These are phyloP conservation scores for Crepidodera aurea DNA, from an alignment of 2,888 invertebrate species.

Conservation along the genomic window DNA sequence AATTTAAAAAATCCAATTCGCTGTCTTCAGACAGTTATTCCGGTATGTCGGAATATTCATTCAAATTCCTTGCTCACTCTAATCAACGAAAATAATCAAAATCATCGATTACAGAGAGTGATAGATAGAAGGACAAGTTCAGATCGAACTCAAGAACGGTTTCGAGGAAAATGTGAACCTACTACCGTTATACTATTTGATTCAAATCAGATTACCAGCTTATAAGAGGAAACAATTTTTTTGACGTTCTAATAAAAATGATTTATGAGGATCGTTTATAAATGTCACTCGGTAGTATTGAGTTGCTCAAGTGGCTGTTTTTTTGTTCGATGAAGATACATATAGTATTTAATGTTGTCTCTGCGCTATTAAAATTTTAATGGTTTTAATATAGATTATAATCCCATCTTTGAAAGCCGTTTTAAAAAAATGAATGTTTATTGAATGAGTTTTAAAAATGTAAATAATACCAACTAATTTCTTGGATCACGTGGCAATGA, in stretches of 20 bases:
- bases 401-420: too few species aligned
- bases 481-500: too few species aligned
- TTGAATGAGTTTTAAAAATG: too few species aligned
- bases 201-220: slow-evolving; percentile 18
- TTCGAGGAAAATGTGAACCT: slow-evolving; percentile 15
- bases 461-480: too few species aligned
- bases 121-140: slow-evolving; percentile 25
- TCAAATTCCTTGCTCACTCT: slow-evolving; percentile 18
- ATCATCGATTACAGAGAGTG: slow-evolving; percentile 15
- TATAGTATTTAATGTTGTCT: background rate
- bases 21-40: too few species aligned
- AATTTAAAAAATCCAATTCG: too few species aligned
- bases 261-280: slow-evolving; percentile 13
- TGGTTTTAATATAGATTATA: too few species aligned
- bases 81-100: slow-evolving; percentile 27
- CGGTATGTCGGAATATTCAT: background rate
- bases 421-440: too few species aligned
- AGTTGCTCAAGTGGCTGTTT: slow-evolving; percentile 7
- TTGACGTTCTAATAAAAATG: slow-evolving; percentile 7
- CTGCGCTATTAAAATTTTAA: background rate
- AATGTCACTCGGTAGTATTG: background rate
- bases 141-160: slow-evolving; percentile 1
- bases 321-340: slow-evolving; percentile 3
- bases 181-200: slow-evolving; percentile 18
- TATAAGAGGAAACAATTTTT: slow-evolving; percentile 9